Percentiles rank a stretch among this genome's conserved stretches.
Evolutionary conservation across 2,113 vertebrate genomes (phyloP).

Genomic region (Lipotes vexillifer): DNA sequence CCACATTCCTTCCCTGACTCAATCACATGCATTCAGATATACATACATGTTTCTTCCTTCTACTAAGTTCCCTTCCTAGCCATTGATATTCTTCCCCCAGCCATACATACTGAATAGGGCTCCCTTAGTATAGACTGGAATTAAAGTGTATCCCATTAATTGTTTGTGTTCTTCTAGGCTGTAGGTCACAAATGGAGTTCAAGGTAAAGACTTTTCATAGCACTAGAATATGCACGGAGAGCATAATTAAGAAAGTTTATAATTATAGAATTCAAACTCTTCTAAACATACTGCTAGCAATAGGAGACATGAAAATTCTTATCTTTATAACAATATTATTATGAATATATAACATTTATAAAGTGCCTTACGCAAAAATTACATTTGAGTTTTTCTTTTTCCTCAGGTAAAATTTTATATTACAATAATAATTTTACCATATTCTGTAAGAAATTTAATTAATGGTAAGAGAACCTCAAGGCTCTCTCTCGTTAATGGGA

Average conservation of each 20-base stretch:
- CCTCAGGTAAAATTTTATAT: background rate
- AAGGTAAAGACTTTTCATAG: background rate
- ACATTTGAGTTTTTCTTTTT: background rate
- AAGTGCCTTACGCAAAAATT: background rate
- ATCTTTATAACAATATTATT: background rate
- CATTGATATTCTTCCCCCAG: background rate
- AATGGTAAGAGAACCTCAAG: background rate
- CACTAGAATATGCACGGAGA: background rate
- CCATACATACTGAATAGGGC: background rate
- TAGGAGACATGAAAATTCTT: background rate
- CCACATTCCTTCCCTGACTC: background rate
- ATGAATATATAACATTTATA: background rate
- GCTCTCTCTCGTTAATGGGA: background rate
- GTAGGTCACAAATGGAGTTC: background rate
- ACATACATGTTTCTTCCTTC: background rate
- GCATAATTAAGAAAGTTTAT: background rate
- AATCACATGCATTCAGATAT: background rate
- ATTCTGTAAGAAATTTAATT: background rate
- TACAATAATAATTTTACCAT: background rate
- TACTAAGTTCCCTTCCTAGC: background rate
- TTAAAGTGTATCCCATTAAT: background rate
- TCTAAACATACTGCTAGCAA: background rate
- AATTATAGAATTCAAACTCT: background rate
- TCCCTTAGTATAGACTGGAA: background rate
- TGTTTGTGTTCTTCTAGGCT: background rate